Evolutionary conservation across 2,888 invertebrate genomes (phyloP), one percentile per base, ranked within the genome.

Genomic region (Troglohyphantes excavatus): DNA sequence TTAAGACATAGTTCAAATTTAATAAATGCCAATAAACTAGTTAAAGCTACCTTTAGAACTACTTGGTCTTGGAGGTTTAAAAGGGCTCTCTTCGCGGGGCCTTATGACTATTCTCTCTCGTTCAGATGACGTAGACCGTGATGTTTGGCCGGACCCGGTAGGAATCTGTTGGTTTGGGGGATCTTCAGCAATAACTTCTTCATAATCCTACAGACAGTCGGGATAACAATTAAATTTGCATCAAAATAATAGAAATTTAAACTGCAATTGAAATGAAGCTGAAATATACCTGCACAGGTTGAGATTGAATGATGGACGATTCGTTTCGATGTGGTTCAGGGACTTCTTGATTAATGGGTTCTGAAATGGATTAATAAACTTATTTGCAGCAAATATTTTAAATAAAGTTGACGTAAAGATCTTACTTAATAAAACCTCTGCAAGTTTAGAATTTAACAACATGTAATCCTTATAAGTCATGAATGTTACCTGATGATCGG

Each of bases 321-420:
- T 72, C 70, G 21, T 59, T 23, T 43, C 19, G 67, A 75, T 59
- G 73, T 27, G 90, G 90, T 53, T 91, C 91, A 61, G 88, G 91
- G 46, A 91, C 89, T 84, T 89, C 88, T 65, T 89, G 91, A 63
- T 88, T 89, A 21, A 93, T 93, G 0, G 93, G 94, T 63, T 93
- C 91, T 90, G n/a, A 33, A 76, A 85, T 39, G 13, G 39, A 39
- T 39, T 39, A 21, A 72, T 59, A n/a, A n/a, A n/a, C n/a, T n/a
- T n/a, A n/a, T n/a, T n/a, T n/a, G n/a, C n/a, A n/a, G n/a, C n/a
- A n/a, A n/a, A n/a, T n/a, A n/a, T n/a, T n/a, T n/a, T n/a, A n/a
- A n/a, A n/a, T n/a, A n/a, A n/a, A n/a, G n/a, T n/a, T n/a, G n/a
- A n/a, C n/a, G n/a, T n/a, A n/a, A n/a, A n/a, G n/a, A n/a, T n/a